Evolutionary conservation across 2,797 vertebrate genomes (phyloP), one percentile per base, ranked within the genome.

Genomic region (Acanthurus leucopareius): DNA sequence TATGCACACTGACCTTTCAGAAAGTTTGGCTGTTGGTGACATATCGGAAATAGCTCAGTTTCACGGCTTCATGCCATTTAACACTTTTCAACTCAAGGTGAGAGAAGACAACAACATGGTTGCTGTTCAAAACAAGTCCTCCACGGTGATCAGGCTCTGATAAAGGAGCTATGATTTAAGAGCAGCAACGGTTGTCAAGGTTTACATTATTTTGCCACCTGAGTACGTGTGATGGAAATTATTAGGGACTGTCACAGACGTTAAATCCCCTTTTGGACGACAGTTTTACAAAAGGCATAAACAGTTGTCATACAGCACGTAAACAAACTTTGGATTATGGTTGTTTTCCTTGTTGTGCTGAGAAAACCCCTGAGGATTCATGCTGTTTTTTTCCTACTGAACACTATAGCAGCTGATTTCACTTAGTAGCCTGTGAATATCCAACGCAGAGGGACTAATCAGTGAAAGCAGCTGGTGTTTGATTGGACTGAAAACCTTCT

Each of bases 391-490:
- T 19, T 22, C 20, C 15, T 35, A 47, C 10, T 20, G 2, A 68
- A 61, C 48, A 52, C 14, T 8, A 10, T 19, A 69, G 63, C 89
- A 88, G 80, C 90, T 90, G 87, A 80, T 82, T 86, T 85, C 85
- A 87, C 60, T 86, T 16, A 72, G 54, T 44, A 38, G 56, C 57
- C 51, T 1, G 63, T 54, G 54, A 82, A 77, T 61, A 79, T 57
- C 44, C 66, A 49, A 48, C 17, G 71, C 82, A 51, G 66, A 80
- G 69, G 38, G 67, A 74, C 76, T 70, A 87, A 92, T 93, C 85
- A 93, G 79, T 87, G 84, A 25, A 52, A 79, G 40, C 92, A 93
- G 90, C 92, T 91, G 90, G 25, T 49, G 58, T 76, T 45, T 83
- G 85, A 89, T 87, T 88, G 78, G 48, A 67, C 70, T 73, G 66